Evolutionary conservation across 2,113 vertebrate genomes (phyloP).

Genomic region (Poicephalus meyeri): DNA sequence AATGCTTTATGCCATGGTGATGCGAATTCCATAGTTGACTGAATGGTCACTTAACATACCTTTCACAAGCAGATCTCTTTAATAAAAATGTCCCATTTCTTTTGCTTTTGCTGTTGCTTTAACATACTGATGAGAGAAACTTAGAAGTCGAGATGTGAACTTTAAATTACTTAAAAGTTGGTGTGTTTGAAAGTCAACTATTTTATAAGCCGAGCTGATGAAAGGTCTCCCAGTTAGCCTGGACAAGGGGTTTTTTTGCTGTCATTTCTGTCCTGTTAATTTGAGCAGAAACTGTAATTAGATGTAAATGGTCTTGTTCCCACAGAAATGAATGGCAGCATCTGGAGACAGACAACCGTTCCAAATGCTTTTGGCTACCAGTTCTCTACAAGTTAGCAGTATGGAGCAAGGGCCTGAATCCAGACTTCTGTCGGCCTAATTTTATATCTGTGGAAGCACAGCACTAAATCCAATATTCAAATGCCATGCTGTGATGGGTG

Average conservation of each 20-base stretch:
- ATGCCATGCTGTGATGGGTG: conserved; percentile 68
- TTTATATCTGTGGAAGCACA: conserved; percentile 78
- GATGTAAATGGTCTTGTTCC: conserved; percentile 84
- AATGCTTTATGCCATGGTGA: neutral
- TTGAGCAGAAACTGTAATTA: conserved; percentile 85
- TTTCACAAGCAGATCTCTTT: neutral
- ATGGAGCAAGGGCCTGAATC: conserved; percentile 75
- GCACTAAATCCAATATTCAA: conserved; percentile 77
- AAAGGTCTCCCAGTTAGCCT: conserved; percentile 56
- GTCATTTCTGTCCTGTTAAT: conserved; percentile 85
- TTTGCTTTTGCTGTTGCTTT: neutral
- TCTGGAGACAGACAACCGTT: conserved; percentile 82
- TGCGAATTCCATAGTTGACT: neutral
- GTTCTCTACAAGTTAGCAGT: conserved; percentile 74
- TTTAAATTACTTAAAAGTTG: conserved; percentile 42
- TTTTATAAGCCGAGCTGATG: conserved; percentile 19
- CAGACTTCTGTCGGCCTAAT: conserved; percentile 84
- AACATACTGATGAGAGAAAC: neutral
- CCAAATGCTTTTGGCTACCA: conserved; percentile 82
- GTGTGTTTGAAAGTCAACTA: conserved; percentile 44
- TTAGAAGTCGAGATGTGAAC: neutral
- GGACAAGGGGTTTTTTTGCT: neutral
- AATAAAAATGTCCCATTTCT: neutral
- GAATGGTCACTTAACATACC: neutral
- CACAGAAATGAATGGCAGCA: conserved; percentile 86